Conservation (phyloP, 2,888 invertebrate genomes). For the Cataglyphis livida region DNA sequence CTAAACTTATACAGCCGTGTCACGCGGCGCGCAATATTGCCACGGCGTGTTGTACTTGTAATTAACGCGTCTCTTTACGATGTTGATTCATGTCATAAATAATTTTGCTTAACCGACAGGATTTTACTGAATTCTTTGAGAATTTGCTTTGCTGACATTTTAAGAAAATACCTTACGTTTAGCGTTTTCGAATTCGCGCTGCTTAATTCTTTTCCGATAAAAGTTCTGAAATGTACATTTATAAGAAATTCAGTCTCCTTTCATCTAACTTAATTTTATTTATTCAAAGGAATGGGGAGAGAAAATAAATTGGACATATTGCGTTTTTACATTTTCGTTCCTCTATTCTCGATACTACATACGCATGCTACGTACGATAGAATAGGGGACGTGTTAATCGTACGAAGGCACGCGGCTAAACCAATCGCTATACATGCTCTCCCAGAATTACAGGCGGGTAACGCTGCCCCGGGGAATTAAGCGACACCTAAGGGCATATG, state of each 20-base stretch:
- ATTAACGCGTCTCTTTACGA: conserved; percentile 36
- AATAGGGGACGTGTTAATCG: conserved; percentile 70
- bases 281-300: neutral
- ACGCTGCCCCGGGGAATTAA: conserved; percentile 73
- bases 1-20: conserved; percentile 33
- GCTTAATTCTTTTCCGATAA: neutral
- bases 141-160: neutral
- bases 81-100: conserved; percentile 37
- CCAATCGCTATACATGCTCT: conserved; percentile 76
- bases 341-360: neutral
- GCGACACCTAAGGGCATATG: conserved; percentile 73
- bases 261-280: neutral
- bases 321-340: neutral
- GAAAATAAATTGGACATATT: neutral
- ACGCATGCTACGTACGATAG: conserved; percentile 54
- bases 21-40: conserved; percentile 48
- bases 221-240: neutral
- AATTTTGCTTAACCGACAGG: neutral
- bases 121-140: neutral
- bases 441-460: conserved; percentile 77
- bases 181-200: neutral
- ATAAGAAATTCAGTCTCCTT: neutral
- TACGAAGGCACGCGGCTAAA: conserved; percentile 76
- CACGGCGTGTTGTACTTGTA: conserved; percentile 20
- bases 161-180: neutral